Conservation (phyloP, 2,888 invertebrate species). For the Dyspetes luteomarginatus region DNA sequence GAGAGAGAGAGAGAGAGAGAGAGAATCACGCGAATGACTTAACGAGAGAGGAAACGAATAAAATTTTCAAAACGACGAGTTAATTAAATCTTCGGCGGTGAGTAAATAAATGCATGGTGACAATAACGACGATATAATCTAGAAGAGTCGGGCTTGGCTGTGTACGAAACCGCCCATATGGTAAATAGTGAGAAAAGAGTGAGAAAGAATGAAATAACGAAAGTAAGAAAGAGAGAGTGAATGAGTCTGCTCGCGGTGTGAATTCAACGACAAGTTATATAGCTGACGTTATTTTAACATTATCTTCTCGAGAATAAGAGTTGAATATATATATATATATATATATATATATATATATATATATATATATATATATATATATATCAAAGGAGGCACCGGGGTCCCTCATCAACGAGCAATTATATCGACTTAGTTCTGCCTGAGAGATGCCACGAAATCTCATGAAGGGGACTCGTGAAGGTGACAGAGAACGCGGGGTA, state of each 20-base stretch:
- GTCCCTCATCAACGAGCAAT: constrained; percentile 63
- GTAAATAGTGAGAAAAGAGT: constrained; percentile 17
- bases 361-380: neutral
- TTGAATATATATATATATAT: constrained; percentile 33
- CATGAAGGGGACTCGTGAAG: constrained; percentile 57
- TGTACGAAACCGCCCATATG: constrained; percentile 24
- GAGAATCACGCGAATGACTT: constrained; percentile 35
- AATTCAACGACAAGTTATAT: constrained; percentile 44
- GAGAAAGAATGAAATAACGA: neutral
- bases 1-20: constrained; percentile 8
- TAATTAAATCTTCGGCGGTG: constrained; percentile 65
- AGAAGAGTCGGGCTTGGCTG: constrained; percentile 37
- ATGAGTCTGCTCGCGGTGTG: constrained; percentile 27
- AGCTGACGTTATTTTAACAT: constrained; percentile 51
- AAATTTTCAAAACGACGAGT: constrained; percentile 63
- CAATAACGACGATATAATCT: constrained; percentile 69
- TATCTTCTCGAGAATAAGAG: constrained; percentile 45
- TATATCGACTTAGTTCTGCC: constrained; percentile 64
- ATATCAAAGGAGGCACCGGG: neutral
- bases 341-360: neutral
- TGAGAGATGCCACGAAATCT: constrained; percentile 62
- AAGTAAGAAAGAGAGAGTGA: too few relatives aligned
- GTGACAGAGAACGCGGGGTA: neutral
- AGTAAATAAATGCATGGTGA: constrained; percentile 64
- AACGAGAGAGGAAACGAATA: constrained; percentile 41